Percentiles rank a stretch among this genome's conserved stretches.
Evolutionary conservation across 2,797 vertebrate species (phyloP).

Genomic region (Epinephelus awoara): DNA sequence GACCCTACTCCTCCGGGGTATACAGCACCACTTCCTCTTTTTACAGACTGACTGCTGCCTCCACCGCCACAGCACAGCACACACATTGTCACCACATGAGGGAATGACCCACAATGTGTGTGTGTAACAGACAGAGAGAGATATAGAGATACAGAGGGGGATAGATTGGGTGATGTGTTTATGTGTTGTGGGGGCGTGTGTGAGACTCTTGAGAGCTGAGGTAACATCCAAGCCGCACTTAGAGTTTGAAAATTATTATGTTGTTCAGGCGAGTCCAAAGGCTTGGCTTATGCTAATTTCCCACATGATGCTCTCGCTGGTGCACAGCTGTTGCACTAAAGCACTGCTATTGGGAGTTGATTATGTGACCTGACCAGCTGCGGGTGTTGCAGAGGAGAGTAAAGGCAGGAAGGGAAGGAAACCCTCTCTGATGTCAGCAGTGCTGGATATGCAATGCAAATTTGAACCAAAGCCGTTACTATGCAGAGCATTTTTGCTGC

Average conservation of each 20-base stretch:
- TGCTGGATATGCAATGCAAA: conserved; percentile 62
- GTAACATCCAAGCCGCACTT: conserved; percentile 52
- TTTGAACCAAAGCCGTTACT: conserved; percentile 45
- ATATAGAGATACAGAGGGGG: conserved; percentile 48
- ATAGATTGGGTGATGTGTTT: conserved; percentile 50
- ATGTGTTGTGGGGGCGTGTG: conserved; percentile 49
- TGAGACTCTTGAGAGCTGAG: conserved; percentile 47
- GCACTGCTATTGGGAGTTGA: conserved; percentile 81
- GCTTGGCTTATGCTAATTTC: conserved; percentile 71
- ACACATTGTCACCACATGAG: conserved; percentile 91
- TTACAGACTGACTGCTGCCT: conserved; percentile 84
- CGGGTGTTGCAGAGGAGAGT: conserved; percentile 71
- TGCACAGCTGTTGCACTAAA: conserved; percentile 81
- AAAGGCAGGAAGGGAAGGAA: conserved; percentile 69
- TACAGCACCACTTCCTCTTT: conserved; percentile 86
- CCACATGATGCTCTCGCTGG: conserved; percentile 76
- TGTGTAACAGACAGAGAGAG: conserved; percentile 41
- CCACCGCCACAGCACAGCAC: conserved; percentile 76
- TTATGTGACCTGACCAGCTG: conserved; percentile 80
- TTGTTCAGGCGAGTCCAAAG: conserved; percentile 53
- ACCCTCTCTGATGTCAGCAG: conserved; percentile 73
- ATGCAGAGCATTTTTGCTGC: conserved; percentile 8
- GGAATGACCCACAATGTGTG: conserved; percentile 66
- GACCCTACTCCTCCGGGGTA: conserved; percentile 84
- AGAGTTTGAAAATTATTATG: conserved; percentile 66